A percentile compares a stretch with the other conserved stretches of the same genome.
Conservation (phyloP, 2,888 invertebrate genomes). For the Leptarthrus brevirostris region DNA sequence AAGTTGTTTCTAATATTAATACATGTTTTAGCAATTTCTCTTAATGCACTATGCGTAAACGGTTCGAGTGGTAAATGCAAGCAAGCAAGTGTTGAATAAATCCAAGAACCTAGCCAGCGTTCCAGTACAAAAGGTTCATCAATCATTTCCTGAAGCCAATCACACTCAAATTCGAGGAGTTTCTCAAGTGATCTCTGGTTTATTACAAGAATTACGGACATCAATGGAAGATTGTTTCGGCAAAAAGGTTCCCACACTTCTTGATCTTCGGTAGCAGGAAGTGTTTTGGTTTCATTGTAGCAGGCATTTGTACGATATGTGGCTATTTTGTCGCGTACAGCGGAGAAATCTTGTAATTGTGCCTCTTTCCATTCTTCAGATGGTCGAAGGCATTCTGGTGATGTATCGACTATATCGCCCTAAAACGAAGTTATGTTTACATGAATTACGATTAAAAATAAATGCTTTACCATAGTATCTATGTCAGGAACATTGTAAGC, state of each 20-base stretch:
- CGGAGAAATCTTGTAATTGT: slow-evolving; percentile 61
- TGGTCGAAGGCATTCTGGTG: slow-evolving; percentile 59
- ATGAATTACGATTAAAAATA: background rate
- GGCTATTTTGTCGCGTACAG: slow-evolving; percentile 57
- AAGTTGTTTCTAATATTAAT: slow-evolving; percentile 60
- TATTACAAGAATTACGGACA: slow-evolving; percentile 62
- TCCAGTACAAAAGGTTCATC: slow-evolving; percentile 58
- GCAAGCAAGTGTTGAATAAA: slow-evolving; percentile 63
- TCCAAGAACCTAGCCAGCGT: slow-evolving; percentile 64
- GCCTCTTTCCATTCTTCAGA: slow-evolving; percentile 63
- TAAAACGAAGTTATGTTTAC: slow-evolving; percentile 37
- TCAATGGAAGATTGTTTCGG: slow-evolving; percentile 59
- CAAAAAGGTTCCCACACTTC: slow-evolving; percentile 62
- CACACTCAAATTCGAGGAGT: slow-evolving; percentile 61
- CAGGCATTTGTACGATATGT: slow-evolving; percentile 55
- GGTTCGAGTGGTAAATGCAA: slow-evolving; percentile 65
- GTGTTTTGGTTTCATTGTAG: slow-evolving; percentile 50
- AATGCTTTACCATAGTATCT: background rate
- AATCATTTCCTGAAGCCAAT: slow-evolving; percentile 59
- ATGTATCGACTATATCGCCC: slow-evolving; percentile 55
- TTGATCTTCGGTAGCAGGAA: slow-evolving; percentile 59
- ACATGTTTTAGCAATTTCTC: slow-evolving; percentile 63
- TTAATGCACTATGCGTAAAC: slow-evolving; percentile 62
- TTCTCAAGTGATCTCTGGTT: slow-evolving; percentile 63
- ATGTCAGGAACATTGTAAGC: background rate